phyloP scores from a whole-genome alignment of 1,140 invertebrate genomes.

The Eurytemora carolleeae region DNA sequence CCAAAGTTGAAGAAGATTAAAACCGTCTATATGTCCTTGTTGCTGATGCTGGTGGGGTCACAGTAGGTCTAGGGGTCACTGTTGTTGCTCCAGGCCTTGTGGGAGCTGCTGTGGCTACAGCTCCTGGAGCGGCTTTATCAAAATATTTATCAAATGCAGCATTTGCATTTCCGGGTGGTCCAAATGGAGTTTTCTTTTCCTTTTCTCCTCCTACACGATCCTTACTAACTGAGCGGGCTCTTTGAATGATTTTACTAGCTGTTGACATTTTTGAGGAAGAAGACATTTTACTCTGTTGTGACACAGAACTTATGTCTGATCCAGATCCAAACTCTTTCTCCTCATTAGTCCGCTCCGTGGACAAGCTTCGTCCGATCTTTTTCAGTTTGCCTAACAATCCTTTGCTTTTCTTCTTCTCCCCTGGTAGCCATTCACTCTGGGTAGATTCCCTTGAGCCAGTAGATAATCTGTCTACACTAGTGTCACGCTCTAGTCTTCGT shows the following conservation, averaged over 20 bases:
- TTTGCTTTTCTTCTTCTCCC: constrained; percentile 5
- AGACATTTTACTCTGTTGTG: not conserved
- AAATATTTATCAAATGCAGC: constrained; percentile 13
- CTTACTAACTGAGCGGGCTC: not conserved
- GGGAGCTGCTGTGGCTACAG: not conserved
- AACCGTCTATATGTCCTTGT: not conserved
- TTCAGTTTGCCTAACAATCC: constrained; percentile 9
- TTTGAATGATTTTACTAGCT: not conserved
- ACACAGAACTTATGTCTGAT: constrained; percentile 11
- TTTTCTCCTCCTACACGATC: not conserved
- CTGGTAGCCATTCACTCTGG: constrained; percentile 6
- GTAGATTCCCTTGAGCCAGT: constrained; percentile 4
- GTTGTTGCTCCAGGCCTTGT: no score
- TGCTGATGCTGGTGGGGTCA: not conserved
- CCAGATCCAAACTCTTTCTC: constrained; percentile 7
- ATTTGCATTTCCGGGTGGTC: not conserved
- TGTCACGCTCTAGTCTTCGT: constrained; percentile 9
- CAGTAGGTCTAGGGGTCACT: not conserved
- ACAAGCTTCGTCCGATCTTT: not conserved
- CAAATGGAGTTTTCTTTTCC: not conserved
- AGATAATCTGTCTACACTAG: constrained; percentile 6
- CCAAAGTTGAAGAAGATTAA: no score
- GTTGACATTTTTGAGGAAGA: not conserved
- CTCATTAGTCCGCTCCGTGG: not conserved
- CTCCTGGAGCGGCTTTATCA: not conserved